phyloP scores from a whole-genome alignment of 2,113 vertebrate genomes.

The human region GRCh38 chr7:71418501-71419000 shows the following conservation, averaged over 20 bases:
- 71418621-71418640: neutral
- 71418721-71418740: too few species aligned
- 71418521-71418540: neutral
- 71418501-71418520: neutral
- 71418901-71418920: too few species aligned
- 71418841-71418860: too few species aligned
- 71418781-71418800: neutral
- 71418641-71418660: neutral
- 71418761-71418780: rapidly evolving
- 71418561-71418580: neutral
- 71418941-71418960: too few species aligned
- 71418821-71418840: too few species aligned
- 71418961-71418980: too few species aligned
- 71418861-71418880: too few species aligned
- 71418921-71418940: too few species aligned
- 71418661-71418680: too few species aligned
- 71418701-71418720: neutral
- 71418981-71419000: too few species aligned
- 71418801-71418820: neutral
- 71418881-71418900: too few species aligned
- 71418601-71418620: neutral
- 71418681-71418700: neutral
- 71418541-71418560: neutral
- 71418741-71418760: neutral
- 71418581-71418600: neutral